Base-by-base conservation (phyloP, 2,113 vertebrate genomes). In the Catharus bicknelli region DNA sequence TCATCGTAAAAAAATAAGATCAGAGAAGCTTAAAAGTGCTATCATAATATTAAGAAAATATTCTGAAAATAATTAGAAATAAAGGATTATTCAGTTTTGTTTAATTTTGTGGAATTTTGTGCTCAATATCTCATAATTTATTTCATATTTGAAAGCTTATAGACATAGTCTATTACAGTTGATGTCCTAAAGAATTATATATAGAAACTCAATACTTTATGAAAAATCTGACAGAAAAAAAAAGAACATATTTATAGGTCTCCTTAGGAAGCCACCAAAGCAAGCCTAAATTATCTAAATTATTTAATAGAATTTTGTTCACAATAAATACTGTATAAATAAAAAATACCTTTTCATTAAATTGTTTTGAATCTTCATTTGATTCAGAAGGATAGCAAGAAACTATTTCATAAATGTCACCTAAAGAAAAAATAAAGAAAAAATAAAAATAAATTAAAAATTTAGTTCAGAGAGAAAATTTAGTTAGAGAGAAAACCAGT, bases 261-360 rank as follows among this genome's bases (percentile, higher is more conserved):
- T 84, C 36, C 36, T 38, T 27, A 81, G 58, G 27, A 89, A 17
- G 18, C 17, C 34, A 78, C 15, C 11, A 73, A 86, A 70, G 7
- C 25, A 81, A 69, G 2, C 11, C 2, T 38, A 79, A 81, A 0
- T 40, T 72, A 82, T 68, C 22, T 42, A 43, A 3, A 75, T 16
- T 26, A 42, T 21, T 42, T 61, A 32, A 54, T 13, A 77, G 23
- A 93, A 86, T 58, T 63, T 83, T 77, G 15, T 59, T 84, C 70
- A 69, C 22, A 75, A 13, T 9, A 90, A 90, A 61, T 29, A 20
- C 38, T 36, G 63, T 26, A 93, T 40, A 86, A 84, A 91, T 38
- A 86, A 5, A 88, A 27, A 90, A 83, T 97, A 99, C 98, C 97
- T 36, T 94, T 87, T 97, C 92, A 59, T 97, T 97, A 27, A 97